phyloP scores from a whole-genome alignment of 2,888 invertebrate species.

The Nemotelus nigrinus region DNA sequence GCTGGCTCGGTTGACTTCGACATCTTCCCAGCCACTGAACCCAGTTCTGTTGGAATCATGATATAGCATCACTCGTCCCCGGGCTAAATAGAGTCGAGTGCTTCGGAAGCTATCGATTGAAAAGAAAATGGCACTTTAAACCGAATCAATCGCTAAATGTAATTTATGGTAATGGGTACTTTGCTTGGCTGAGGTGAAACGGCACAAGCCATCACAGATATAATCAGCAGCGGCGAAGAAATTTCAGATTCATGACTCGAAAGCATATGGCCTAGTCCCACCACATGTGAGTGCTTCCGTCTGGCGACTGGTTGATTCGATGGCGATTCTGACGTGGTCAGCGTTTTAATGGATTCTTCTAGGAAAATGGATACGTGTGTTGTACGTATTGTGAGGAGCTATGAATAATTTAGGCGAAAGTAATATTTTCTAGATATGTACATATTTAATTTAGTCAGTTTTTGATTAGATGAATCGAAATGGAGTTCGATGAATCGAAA shows the following conservation, averaged over 20 bases:
- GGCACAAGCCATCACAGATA: background rate
- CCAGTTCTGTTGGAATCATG: no score
- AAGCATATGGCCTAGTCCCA: background rate
- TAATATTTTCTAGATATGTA: no score
- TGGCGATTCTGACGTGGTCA: background rate
- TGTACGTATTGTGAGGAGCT: no score
- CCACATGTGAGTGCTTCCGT: background rate
- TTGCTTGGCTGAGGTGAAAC: background rate
- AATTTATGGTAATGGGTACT: background rate
- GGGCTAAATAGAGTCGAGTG: no score
- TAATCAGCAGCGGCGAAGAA: background rate
- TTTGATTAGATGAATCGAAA: no score
- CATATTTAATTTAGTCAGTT: no score
- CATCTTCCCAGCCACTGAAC: no score
- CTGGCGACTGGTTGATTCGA: background rate
- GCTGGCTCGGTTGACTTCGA: no score
- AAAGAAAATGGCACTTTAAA: slow-evolving; percentile 12
- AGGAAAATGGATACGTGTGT: background rate
- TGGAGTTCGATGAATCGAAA: no score
- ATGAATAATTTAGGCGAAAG: no score
- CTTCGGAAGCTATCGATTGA: background rate
- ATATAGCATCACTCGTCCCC: no score
- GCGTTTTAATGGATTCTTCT: background rate
- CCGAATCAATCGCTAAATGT: slow-evolving; percentile 7
- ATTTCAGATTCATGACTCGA: background rate